Base-by-base conservation (phyloP, 2,888 invertebrate genomes). In the Drosophila engyochracea region DNA sequence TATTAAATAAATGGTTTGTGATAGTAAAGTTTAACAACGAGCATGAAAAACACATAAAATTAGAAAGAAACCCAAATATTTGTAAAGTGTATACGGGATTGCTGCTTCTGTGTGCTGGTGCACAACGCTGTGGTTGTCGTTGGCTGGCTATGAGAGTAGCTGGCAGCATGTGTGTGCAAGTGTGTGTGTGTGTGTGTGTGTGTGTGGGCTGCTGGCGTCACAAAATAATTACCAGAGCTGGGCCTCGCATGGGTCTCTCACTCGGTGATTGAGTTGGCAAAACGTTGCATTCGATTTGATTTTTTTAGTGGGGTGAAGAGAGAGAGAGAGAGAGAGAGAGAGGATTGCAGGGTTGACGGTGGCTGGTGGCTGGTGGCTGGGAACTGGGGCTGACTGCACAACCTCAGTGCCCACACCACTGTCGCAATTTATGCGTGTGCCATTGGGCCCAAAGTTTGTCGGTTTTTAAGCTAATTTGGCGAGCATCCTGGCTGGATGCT, bases 231-330 rank as follows among this genome's bases (percentile, higher is more conserved):
- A 89, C 90, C 86, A 90, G 76, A 83, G 79, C 83, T 70, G 78
- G 73, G 72, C 74, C 72, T 82, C 69, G 71, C 72, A 53, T 85
- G 78, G 85, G 81, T 83, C 74, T 64, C 63, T 69, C 75, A 55
- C 58, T 82, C 79, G 86, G 90, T 92, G 91, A 91, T 91, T 92
- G 91, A 91, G 91, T 92, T 92, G 91, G 85, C 85, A 89, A 87
- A 90, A 83, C 91, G 89, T 83, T 86, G 89, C 90, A 81, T 84
- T 79, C 85, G 90, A 90, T 90, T 85, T 86, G 89, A 81, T 86
- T 91, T 87, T 91, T 90, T 83, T 81, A 66, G 59, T 39, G 22
- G 37, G 28, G 16, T 19, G 37, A 14, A 28, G 37, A 47, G 47
- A 22, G 19, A 25, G 25, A 33, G 33, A 28, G 37, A 47, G 47